These are phyloP conservation scores for Caracal caracal DNA, from an alignment of 2,113 vertebrate genomes.

Conservation along the genomic window DNA sequence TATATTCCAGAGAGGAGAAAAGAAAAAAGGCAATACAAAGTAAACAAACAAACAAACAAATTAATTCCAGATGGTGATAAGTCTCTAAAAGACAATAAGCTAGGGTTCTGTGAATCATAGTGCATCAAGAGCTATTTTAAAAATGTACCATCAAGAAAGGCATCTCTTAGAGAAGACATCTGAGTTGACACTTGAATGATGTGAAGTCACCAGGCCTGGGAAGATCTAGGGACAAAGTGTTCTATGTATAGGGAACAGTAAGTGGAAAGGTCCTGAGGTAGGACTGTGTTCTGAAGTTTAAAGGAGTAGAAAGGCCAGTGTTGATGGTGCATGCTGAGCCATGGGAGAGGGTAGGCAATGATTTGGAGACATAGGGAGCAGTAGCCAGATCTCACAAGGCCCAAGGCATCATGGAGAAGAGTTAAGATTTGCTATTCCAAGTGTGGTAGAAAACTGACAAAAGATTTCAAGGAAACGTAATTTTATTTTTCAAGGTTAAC, in stretches of 20 bases:
- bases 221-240: neutral
- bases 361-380: neutral
- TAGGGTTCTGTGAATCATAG: neutral
- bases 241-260: neutral
- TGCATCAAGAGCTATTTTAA: neutral
- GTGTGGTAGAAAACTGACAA: neutral
- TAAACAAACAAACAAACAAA: conserved; percentile 11
- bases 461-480: neutral
- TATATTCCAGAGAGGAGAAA: neutral
- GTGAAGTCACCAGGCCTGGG: neutral
- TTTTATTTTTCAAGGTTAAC: neutral
- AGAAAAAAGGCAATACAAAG: neutral
- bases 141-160: neutral
- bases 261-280: neutral
- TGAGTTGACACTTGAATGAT: neutral
- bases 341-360: neutral
- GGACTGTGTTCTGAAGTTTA: neutral
- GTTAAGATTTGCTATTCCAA: neutral
- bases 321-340: neutral
- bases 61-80: neutral
- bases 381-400: neutral
- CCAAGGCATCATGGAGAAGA: neutral
- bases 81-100: conserved; percentile 24
- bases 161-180: neutral
- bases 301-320: neutral